Percentiles rank a stretch among this genome's conserved stretches.
phyloP scores from a whole-genome alignment of 1,140 invertebrate genomes.

The Halictus rubicundus region DNA sequence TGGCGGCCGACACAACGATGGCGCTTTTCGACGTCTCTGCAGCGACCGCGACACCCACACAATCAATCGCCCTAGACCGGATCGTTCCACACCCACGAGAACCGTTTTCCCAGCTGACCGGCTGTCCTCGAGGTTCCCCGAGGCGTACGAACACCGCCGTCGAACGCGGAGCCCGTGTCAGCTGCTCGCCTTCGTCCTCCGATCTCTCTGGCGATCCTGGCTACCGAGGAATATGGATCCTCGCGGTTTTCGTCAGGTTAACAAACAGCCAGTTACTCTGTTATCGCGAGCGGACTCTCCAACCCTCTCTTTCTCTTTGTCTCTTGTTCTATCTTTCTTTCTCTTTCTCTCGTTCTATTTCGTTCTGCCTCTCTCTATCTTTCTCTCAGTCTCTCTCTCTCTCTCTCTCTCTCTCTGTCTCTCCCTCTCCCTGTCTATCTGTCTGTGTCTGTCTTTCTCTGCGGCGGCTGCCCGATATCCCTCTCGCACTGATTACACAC shows the following conservation, averaged over 20 bases:
- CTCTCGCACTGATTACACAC: slow-evolving; percentile 47
- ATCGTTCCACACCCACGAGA: slow-evolving; percentile 63
- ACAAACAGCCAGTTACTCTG: too few relatives aligned
- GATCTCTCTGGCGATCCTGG: slow-evolving; percentile 5
- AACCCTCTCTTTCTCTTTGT: not conserved
- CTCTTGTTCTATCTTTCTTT: not conserved
- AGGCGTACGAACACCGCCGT: too few relatives aligned
- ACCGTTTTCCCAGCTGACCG: slow-evolving; percentile 37
- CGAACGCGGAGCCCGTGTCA: too few relatives aligned
- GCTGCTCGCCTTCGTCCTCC: too few relatives aligned
- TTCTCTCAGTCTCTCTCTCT: not conserved
- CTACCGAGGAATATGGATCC: too few relatives aligned
- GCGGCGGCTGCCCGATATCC: slow-evolving; percentile 12
- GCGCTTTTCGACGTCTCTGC: slow-evolving; percentile 61
- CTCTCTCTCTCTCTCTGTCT: not conserved
- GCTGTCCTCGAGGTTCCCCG: slow-evolving; percentile 17
- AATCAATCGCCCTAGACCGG: slow-evolving; percentile 59
- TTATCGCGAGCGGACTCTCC: not conserved
- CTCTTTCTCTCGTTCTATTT: not conserved
- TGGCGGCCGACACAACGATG: slow-evolving; percentile 61
- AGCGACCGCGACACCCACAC: slow-evolving; percentile 62
- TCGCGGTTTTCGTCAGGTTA: too few relatives aligned
- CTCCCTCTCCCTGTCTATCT: not conserved
- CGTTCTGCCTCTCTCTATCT: not conserved
- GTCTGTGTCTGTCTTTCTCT: not conserved